Evolutionary conservation across 2,888 invertebrate genomes (phyloP), one percentile per base, ranked within the genome.

Genomic region (Vanessa cardui): DNA sequence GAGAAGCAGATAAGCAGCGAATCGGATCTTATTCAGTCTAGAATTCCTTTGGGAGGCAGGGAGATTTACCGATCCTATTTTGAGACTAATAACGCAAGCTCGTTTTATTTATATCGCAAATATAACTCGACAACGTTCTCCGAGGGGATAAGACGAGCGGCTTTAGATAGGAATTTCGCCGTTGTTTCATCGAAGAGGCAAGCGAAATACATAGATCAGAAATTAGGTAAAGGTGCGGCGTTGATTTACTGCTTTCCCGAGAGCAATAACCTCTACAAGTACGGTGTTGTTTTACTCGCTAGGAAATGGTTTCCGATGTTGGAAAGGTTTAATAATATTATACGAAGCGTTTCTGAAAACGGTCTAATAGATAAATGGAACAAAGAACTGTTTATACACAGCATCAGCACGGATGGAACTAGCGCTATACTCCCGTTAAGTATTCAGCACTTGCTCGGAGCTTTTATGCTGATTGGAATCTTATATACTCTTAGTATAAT

Each of bases 311-410:
- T 87, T 75, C 93, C 93, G 6, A 86, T 93, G 81, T 73, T 92
- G 62, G 85, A 83, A 0, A 83, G 87, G 64, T 87, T 93, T 66
- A 91, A 93, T 76, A 83, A 77, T 54, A 92, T 93, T 62, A 92
- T 93, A 60, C 85, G 93, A 0, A 90, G 92, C 62, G 87, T 93
- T 9, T 86, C 87, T 0, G 93, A 93, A 73, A 93, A 92, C 70
- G 93, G 93, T 18, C 80, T 93, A 76, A 92, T 93, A 72, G 83
- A 88, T 73, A 93, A 93, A 77, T 93, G 93, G 93, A 91, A 87
- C 73, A 81, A 85, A 56, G 93, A 93, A 76, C 72, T 91, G 69
- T 82, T 92, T 70, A 84, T 87, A 61, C 88, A 87, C 49, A 80
- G 75, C 21, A 77, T 75, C 6, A 78, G 76, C 39, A 68, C 68